Conservation (phyloP, 92 coral and sea anemone species). For the Phenganax stokvisi region DNA sequence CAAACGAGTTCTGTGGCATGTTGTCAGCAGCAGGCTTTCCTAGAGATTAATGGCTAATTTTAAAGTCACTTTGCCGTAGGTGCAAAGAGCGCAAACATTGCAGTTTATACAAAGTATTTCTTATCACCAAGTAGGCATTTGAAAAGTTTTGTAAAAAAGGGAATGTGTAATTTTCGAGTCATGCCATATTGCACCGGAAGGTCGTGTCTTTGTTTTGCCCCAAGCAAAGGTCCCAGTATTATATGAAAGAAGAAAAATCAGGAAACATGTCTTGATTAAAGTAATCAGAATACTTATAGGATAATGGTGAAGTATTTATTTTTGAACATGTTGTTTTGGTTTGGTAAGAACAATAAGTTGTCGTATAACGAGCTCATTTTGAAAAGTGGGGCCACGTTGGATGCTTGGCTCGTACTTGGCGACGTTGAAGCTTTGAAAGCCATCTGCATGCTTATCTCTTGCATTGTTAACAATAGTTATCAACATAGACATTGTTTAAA, state of each 20-base stretch:
- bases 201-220: conserved; percentile 11
- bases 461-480: conserved; percentile 42
- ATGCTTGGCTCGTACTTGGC: conserved; percentile 24
- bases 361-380: neutral
- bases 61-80: conserved; percentile 2
- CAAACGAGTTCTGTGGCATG: conserved; percentile 19
- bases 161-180: neutral
- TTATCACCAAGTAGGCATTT: neutral
- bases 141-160: neutral
- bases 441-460: conserved; percentile 44
- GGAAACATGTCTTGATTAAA: conserved; percentile 7
- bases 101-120: neutral
- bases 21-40: conserved; percentile 35
- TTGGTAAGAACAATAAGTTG: neutral
- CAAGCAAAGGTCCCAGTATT: conserved; percentile 24
- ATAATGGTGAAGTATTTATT: neutral
- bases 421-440: conserved; percentile 40
- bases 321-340: conserved; percentile 7
- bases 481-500: conserved; percentile 31
- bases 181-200: conserved; percentile 9
- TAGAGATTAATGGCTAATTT: conserved; percentile 32
- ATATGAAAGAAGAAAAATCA: conserved; percentile 5
- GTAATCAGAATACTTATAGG: conserved; percentile 3
- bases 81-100: neutral
- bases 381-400: conserved; percentile 29